phyloP scores from a whole-genome alignment of 1,140 invertebrate species.

The Drosophila teissieri region DNA sequence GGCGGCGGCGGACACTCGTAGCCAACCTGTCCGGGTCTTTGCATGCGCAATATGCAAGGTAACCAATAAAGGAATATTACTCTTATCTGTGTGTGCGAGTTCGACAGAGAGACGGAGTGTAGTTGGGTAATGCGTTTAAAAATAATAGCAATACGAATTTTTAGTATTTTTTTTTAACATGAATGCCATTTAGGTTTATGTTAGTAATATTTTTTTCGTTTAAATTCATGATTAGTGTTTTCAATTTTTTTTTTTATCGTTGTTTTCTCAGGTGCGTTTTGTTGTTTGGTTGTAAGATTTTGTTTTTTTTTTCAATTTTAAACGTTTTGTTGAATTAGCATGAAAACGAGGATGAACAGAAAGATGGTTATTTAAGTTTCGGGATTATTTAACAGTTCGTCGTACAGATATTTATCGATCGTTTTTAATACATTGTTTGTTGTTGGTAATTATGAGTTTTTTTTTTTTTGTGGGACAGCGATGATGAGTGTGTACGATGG shows the following conservation, averaged over 20 bases:
- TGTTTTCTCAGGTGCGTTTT: slow-evolving; percentile 20
- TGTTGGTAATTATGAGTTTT: slow-evolving; percentile 13
- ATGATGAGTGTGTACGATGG: slow-evolving; percentile 17
- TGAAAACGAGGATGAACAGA: slow-evolving; percentile 33
- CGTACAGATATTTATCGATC: slow-evolving; percentile 10
- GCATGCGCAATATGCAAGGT: slow-evolving; percentile 97
- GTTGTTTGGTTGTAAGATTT: slow-evolving; percentile 10
- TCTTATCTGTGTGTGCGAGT: slow-evolving; percentile 90
- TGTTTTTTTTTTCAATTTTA: neutral
- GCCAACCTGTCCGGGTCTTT: slow-evolving; percentile 90
- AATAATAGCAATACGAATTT: slow-evolving; percentile 80
- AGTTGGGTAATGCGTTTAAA: slow-evolving; percentile 81
- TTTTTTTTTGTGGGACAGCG: slow-evolving; percentile 13
- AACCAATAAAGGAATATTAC: slow-evolving; percentile 98
- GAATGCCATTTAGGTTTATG: slow-evolving; percentile 30
- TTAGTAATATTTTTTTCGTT: slow-evolving; percentile 20
- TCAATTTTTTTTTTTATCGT: slow-evolving; percentile 8
- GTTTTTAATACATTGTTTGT: slow-evolving; percentile 16
- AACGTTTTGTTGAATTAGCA: slow-evolving; percentile 19
- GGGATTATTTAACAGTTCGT: slow-evolving; percentile 34
- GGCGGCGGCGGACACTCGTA: slow-evolving; percentile 86
- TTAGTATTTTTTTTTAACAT: slow-evolving; percentile 49
- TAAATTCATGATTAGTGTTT: slow-evolving; percentile 17
- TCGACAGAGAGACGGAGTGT: slow-evolving; percentile 76
- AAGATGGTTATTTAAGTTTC: slow-evolving; percentile 35